Percentiles rank a stretch among this genome's conserved stretches.
Conservation (phyloP, 2,113 vertebrate genomes). For the Periophthalmodon schlosseri region DNA sequence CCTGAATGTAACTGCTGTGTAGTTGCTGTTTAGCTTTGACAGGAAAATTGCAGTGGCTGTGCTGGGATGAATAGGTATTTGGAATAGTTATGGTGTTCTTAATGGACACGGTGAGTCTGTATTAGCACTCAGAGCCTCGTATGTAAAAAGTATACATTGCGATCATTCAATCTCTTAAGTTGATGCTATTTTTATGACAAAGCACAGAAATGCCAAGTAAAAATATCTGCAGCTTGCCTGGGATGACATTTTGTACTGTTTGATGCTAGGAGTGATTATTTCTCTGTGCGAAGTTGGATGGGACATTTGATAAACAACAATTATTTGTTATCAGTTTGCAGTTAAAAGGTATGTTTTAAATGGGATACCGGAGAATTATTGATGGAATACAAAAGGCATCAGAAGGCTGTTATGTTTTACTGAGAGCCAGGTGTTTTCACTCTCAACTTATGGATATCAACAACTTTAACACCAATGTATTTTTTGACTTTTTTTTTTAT, state of each 20-base stretch:
- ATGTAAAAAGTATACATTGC: slow-evolving; percentile 9
- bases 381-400: background rate
- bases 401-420: background rate
- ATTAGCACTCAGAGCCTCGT: slow-evolving; percentile 9
- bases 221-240: slow-evolving; percentile 25
- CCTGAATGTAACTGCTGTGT: slow-evolving; percentile 23
- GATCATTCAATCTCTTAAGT: slow-evolving; percentile 15
- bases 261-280: slow-evolving; percentile 43
- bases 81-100: slow-evolving; percentile 26
- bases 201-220: slow-evolving; percentile 28
- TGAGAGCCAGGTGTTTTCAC: no score
- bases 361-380: slow-evolving; percentile 6
- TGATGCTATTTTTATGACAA: slow-evolving; percentile 51
- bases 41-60: slow-evolving; percentile 31
- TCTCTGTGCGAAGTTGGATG: slow-evolving; percentile 15
- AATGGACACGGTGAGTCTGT: slow-evolving; percentile 15
- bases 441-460: no score
- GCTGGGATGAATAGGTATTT: slow-evolving; percentile 40
- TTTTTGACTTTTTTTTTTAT: no score
- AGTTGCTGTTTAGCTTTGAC: slow-evolving; percentile 24
- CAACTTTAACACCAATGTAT: no score
- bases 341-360: slow-evolving; percentile 27
- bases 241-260: slow-evolving; percentile 19
- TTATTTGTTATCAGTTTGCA: background rate
- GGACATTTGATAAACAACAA: slow-evolving; percentile 21